Percentiles rank a stretch among this genome's conserved stretches.
phyloP scores from a whole-genome alignment of 1,140 invertebrate species.

The Tenebrio molitor region DNA sequence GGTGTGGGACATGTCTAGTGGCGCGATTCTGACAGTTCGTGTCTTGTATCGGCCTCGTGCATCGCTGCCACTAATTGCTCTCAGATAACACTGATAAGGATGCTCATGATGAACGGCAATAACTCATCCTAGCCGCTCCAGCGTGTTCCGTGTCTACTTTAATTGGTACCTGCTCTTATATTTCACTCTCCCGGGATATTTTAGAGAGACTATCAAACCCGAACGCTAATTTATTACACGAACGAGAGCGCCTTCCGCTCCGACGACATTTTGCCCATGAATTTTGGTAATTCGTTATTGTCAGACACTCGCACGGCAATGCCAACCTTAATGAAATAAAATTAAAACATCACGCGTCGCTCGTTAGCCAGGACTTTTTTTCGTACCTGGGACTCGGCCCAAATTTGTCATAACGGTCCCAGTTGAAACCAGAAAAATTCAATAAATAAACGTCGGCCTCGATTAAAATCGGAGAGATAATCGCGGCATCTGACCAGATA shows the following conservation, averaged over 20 bases:
- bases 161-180: conserved; percentile 52
- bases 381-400: neutral
- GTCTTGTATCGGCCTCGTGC: conserved; percentile 57
- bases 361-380: conserved; percentile 3
- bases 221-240: conserved; percentile 25
- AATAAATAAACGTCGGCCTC: conserved; percentile 4
- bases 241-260: neutral
- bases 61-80: conserved; percentile 59
- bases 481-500: neutral
- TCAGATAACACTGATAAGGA: conserved; percentile 59
- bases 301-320: conserved; percentile 6
- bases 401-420: conserved; percentile 23
- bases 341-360: neutral
- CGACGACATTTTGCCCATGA: conserved; percentile 4
- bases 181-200: conserved; percentile 40
- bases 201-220: conserved; percentile 37
- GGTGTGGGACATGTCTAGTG: conserved; percentile 51
- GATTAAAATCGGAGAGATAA: conserved; percentile 10
- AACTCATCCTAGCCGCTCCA: conserved; percentile 51
- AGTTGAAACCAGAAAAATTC: neutral
- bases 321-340: neutral
- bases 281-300: conserved; percentile 36
- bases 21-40: conserved; percentile 58
- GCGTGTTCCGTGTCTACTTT: conserved; percentile 55
- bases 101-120: conserved; percentile 55